Base-by-base conservation (phyloP, 2,797 vertebrate species). In the Cetoscarus ocellatus region DNA sequence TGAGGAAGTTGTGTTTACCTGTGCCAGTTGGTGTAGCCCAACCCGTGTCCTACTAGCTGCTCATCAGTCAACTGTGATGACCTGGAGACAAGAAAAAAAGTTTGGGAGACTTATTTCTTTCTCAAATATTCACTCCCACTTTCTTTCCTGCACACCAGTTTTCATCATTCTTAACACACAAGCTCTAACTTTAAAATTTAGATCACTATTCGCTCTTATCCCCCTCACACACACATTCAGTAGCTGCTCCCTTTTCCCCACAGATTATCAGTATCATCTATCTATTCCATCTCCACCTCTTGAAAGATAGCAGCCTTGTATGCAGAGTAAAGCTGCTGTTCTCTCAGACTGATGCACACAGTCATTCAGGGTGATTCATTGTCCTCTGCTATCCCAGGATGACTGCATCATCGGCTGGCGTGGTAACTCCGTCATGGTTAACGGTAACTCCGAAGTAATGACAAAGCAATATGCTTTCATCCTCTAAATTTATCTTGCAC, bases 1-100 rank as follows among this genome's bases (percentile, higher is more conserved):
- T 38, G 50, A 56, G 14, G 54, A 58, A 35, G 27, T n/a, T 38
- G 72, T 72, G 77, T 82, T 89, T 88, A 92, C 92, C 89, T 92
- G 59, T 77, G 79, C 70, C 70, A 72, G 73, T 82, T 14, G 14
- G 73, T 82, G 78, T 57, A 53, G 72, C 59, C 75, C 79, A 80
- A 77, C 62, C 71, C 43, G 44, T 8, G 67, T 71, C 65, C 70
- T 89, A 88, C 61, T 68, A 70, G 78, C 74, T 76, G 65, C 71
- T 85, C 90, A 88, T 91, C 79, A 80, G 85, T 80, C 73, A 42
- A 65, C 74, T 70, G 76, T 47, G 74, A 72, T 67, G 73, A 83
- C 69, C 87, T 88, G 42, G n/a, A 78, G n/a, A 73, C 34, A 79
- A 15, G 55, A 18, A 67, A 34, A 77, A 13, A 27, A 14, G 18